Percentiles rank a stretch among this genome's conserved stretches.
Conservation (phyloP, 2,888 invertebrate species). For the Mayetiola destructor region DNA sequence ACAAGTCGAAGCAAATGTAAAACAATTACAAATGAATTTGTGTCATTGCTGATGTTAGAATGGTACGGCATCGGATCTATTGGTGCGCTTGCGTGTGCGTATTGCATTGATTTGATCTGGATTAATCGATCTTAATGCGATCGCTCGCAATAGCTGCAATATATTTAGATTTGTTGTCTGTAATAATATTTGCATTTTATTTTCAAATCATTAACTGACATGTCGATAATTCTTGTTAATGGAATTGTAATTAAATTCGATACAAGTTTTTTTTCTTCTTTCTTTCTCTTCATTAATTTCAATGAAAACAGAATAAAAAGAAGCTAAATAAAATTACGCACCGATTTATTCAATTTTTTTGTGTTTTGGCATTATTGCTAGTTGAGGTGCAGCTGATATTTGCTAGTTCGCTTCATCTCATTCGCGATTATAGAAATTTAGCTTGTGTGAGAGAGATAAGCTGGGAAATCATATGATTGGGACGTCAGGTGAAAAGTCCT, state of each 20-base stretch:
- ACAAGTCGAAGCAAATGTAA: not conserved
- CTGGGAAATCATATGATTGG: no score
- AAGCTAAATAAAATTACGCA: not conserved
- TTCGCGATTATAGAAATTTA: no score
- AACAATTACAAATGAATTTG: no score
- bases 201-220: conserved; percentile 6
- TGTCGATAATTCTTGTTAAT: conserved; percentile 3
- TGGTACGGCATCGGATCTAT: no score
- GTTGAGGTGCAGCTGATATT: no score
- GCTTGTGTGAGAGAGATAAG: no score
- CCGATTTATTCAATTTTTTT: not conserved
- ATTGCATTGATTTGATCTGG: not conserved
- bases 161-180: not conserved
- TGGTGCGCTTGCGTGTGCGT: not conserved
- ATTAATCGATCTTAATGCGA: not conserved
- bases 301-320: not conserved
- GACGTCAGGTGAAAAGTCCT: not conserved
- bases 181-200: conserved; percentile 12
- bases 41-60: conserved; percentile 7
- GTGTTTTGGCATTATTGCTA: not conserved
- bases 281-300: not conserved
- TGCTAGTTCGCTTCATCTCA: no score
- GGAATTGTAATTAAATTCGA: conserved; percentile 1
- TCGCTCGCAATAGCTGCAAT: not conserved
- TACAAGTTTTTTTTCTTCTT: not conserved